These are phyloP conservation scores for Peromyscus polionotus DNA, from an alignment of 2,113 vertebrate genomes.

Conservation along the genomic window DNA sequence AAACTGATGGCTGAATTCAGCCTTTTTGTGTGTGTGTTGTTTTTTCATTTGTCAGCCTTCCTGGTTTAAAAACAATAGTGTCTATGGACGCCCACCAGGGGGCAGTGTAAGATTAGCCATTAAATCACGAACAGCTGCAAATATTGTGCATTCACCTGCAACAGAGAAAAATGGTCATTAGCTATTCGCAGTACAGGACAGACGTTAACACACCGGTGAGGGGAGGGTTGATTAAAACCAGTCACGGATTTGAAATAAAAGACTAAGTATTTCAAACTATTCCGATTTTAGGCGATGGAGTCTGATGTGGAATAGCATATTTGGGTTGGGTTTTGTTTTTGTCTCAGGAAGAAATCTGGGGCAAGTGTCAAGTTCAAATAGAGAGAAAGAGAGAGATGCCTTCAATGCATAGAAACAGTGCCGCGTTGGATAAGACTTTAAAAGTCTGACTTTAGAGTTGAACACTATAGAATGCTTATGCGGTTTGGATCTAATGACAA, in stretches of 20 bases:
- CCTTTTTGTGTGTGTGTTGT: conserved; percentile 75
- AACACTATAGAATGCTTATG: conserved; percentile 3
- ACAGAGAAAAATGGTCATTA: conserved; percentile 89
- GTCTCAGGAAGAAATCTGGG: conserved; percentile 34
- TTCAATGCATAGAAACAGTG: conserved; percentile 52
- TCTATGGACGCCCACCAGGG: conserved; percentile 94
- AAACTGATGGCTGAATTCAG: conserved; percentile 88
- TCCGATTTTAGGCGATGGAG: conserved; percentile 42
- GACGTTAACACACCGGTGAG: conserved; percentile 80
- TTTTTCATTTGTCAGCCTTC: conserved; percentile 88
- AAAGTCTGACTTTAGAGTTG: conserved; percentile 41
- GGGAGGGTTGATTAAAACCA: conserved; percentile 70
- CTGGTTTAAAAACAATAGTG: conserved; percentile 87
- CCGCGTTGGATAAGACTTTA: conserved; percentile 14
- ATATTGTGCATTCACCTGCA: conserved; percentile 99
- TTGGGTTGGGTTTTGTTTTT: conserved; percentile 61
- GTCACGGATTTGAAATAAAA: conserved; percentile 29
- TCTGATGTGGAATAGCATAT: conserved; percentile 52
- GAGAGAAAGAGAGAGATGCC: conserved; percentile 10
- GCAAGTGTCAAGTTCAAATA: conserved; percentile 45
- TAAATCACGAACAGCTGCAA: conserved; percentile 98
- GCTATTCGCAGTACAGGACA: conserved; percentile 85
- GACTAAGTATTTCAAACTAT: conserved; percentile 65
- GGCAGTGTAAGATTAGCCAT: conserved; percentile 98
- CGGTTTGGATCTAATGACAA: conserved; percentile 9